Base-by-base conservation (phyloP, 2,113 vertebrate species). In the Neodontobutis hainanensis region DNA sequence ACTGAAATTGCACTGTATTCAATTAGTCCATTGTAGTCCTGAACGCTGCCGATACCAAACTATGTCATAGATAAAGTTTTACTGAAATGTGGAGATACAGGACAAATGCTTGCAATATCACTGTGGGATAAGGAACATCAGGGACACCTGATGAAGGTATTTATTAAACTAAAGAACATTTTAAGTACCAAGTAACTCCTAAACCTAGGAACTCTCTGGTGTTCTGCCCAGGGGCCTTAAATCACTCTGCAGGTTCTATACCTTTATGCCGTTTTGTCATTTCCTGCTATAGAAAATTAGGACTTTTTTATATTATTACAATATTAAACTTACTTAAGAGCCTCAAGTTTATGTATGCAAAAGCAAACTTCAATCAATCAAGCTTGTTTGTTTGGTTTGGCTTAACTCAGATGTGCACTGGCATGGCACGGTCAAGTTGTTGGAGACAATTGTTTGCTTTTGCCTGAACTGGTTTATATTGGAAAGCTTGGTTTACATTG, bases 201-300 rank as follows among this genome's bases (percentile, higher is more conserved):
- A 36, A 68, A 77, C 60, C 78, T 66, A 61, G 60, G 67, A 73
- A 76, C 83, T 73, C 61, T 73, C 61, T 83, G 51, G 46, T 80
- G 72, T 86, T 79, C 52, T 85, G 60, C 74, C 76, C 77, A 46
- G 80, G 79, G 78, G 81, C 89, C 86, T 87, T 88, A 85, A 77
- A 74, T 65, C 50, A 81, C n/a, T 69, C 71, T 65, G 55, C 15
- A 75, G 55, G 77, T 19, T 61, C 35, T 36, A 61, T 64, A 43
- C 50, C 27, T 45, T 63, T 63, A 70, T 56, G 70, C 55, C 14
- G 14, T 44, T 47, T 35, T 66, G 42, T 74, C n/a, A 44, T 70
- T 61, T 52, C 62, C 61, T 67, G 51, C 68, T 58, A 55, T 61
- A 61, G 32, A 65, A 15, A 11, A 50, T 8, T 34, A 15, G 12